phyloP scores from a whole-genome alignment of 2,797 vertebrate genomes.

The Micrastur ruficollis region DNA sequence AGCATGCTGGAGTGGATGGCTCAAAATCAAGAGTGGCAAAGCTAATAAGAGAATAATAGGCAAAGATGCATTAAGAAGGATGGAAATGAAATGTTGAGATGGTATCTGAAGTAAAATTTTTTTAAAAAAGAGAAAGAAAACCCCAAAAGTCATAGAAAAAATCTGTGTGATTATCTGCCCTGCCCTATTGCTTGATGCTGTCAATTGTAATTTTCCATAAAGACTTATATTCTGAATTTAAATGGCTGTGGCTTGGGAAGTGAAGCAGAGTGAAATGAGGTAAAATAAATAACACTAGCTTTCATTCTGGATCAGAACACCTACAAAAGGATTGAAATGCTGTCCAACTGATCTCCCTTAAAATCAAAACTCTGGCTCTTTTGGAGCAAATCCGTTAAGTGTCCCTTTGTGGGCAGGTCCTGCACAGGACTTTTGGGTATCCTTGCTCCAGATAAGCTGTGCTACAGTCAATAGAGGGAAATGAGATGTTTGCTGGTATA shows the following conservation, averaged over 20 bases:
- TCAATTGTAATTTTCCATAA: background rate
- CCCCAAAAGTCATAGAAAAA: background rate
- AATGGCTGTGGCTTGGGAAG: background rate
- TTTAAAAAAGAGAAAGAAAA: background rate
- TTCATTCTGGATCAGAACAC: background rate
- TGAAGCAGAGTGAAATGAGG: background rate
- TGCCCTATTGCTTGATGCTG: background rate
- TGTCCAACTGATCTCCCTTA: background rate
- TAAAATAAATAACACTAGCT: background rate
- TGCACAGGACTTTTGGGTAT: background rate
- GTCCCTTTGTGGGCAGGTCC: background rate
- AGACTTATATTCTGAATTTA: background rate
- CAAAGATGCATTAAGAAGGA: background rate
- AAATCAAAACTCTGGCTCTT: background rate
- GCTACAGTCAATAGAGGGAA: background rate
- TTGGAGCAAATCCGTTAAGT: background rate
- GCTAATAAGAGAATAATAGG: background rate
- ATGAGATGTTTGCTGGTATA: background rate
- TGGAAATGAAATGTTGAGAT: background rate
- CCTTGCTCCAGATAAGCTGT: background rate
- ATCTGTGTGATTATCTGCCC: background rate
- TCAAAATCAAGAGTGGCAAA: conserved; percentile 21
- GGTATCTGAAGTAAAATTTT: background rate
- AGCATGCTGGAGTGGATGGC: background rate
- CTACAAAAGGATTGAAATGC: background rate